These are phyloP conservation scores for Epinephelus fuscoguttatus DNA, from an alignment of 2,113 vertebrate species.

Conservation along the genomic window DNA sequence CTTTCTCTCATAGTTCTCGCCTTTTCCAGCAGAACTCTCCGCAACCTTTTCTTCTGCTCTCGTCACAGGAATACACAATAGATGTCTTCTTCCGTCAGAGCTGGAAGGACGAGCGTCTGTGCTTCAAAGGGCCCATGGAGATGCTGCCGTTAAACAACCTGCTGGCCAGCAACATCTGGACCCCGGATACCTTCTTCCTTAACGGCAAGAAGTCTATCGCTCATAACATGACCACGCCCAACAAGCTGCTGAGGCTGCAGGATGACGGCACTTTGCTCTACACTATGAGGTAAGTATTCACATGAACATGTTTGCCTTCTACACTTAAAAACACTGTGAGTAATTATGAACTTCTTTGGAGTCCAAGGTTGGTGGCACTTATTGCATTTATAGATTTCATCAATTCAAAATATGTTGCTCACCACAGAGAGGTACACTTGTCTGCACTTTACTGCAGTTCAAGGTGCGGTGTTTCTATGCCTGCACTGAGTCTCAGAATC, in stretches of 20 bases:
- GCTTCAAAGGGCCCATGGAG: conserved; percentile 84
- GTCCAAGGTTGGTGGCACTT: not conserved
- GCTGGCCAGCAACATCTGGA: conserved; percentile 85
- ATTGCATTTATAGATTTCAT: not conserved
- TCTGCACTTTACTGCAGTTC: not conserved
- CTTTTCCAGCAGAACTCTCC: not conserved
- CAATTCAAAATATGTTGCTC: not conserved
- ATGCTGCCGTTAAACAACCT: conserved; percentile 83
- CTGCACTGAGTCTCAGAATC: not conserved
- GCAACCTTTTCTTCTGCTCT: not conserved
- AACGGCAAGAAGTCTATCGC: conserved; percentile 84
- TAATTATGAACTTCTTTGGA: not conserved
- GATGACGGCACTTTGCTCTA: conserved; percentile 83
- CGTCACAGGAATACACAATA: conserved; percentile 80
- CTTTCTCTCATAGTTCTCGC: not conserved
- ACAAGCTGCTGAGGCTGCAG: conserved; percentile 83
- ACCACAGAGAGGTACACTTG: not conserved
- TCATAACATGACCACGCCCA: conserved; percentile 86
- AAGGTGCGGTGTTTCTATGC: not conserved
- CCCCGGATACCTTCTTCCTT: conserved; percentile 84
- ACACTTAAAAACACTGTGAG: not conserved
- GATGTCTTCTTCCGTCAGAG: conserved; percentile 85
- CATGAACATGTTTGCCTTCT: not conserved
- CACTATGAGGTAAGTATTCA: conserved; percentile 78
- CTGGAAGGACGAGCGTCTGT: conserved; percentile 83